Base-by-base conservation (phyloP, 2,113 vertebrate species). In the Epinephelus lanceolatus region DNA sequence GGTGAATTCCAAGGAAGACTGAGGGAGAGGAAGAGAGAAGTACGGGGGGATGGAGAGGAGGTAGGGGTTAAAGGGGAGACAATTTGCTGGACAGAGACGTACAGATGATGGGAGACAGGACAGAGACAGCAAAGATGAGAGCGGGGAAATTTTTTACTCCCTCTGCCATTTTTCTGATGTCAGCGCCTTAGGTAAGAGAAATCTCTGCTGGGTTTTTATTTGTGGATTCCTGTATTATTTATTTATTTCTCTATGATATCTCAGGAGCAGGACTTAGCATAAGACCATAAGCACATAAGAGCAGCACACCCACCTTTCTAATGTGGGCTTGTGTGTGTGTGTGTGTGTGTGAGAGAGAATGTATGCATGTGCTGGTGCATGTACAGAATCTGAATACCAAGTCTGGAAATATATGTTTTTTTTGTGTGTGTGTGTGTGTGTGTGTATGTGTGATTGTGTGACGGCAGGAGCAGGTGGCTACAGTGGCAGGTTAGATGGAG, bases 1-100 rank as follows among this genome's bases (percentile, higher is more conserved):
- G 92, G 93, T 93, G 91, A 89, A 92, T 92, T 90, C 88, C 86
- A 80, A 87, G 88, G 80, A 88, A 86, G 71, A 81, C 47, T 21
- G 49, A 47, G 67, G 13, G 47, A 78, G 53, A 40, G 71, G 30
- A 25, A 45, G 79, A 69, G 51, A 79, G 68, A 72, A 59, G 61
- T 59, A 33, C 0, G n/a, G 67, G 52, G 55, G 52, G 68, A 60
- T 30, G 33, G 49, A 49, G 69, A 21, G 6, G 70, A 71, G 27
- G 65, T 42, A n/a, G 19, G 68, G 88, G 85, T 92, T 73, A 88
- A 86, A 91, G 80, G 80, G 67, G 76, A 78, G 69, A 82, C 63
- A 76, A 80, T 88, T 86, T 67, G 82, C 70, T 73, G 82, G 79
- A 78, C 66, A 7, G 47, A 74, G 73, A 76, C 40, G 3, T 15